Evolutionary conservation across 2,113 vertebrate genomes (phyloP).

Genomic region (Neogale vison): DNA sequence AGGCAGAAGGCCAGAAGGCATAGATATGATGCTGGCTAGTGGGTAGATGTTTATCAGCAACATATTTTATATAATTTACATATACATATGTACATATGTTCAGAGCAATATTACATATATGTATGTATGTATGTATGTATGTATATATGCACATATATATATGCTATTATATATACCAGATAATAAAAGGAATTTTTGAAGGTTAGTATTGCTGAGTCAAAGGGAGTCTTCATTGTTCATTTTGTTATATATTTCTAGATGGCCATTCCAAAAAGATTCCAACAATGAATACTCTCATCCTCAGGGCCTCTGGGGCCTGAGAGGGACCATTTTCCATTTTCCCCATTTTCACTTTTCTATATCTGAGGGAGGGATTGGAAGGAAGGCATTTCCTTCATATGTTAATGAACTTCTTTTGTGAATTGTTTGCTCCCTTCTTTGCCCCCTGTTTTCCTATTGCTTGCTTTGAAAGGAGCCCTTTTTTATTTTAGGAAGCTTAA

Average conservation of each 20-base stretch:
- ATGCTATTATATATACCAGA: not conserved
- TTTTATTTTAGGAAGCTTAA: constrained; percentile 24
- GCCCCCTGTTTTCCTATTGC: not conserved
- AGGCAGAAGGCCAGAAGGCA: not conserved
- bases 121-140: not conserved
- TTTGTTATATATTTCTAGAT: not conserved
- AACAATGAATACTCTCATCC: not conserved
- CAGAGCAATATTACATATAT: not conserved
- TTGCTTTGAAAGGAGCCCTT: not conserved
- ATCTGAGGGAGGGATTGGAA: not conserved
- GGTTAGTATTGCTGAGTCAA: not conserved
- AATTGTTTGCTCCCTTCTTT: not conserved
- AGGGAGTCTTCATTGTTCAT: not conserved
- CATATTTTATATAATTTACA: not conserved
- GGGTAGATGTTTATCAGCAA: not conserved
- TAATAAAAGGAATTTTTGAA: not conserved
- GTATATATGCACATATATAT: not conserved
- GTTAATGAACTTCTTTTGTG: not conserved
- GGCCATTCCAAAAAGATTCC: not conserved
- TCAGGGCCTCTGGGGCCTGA: not conserved
- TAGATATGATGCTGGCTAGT: not conserved
- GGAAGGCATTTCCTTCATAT: not conserved
- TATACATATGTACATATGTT: not conserved
- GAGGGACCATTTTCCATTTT: not conserved
- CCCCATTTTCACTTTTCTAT: not conserved